Conservation (phyloP, 2,113 vertebrate species). For the Rana temporaria region DNA sequence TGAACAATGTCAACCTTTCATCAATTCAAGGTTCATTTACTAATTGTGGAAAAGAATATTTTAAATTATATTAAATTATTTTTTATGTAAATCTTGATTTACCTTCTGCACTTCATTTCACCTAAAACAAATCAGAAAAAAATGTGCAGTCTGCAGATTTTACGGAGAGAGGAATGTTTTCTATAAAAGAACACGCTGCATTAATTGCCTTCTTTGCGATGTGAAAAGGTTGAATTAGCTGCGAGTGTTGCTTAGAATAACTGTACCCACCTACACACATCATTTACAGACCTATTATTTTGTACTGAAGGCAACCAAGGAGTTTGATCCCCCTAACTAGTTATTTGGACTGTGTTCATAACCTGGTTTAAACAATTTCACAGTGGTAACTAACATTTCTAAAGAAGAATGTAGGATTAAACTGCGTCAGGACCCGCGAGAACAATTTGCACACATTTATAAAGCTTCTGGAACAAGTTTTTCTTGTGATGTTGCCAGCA, state of each 20-base stretch:
- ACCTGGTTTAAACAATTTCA: constrained; percentile 12
- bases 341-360: background rate
- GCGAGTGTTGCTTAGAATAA: background rate
- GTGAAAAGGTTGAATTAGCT: constrained; percentile 20
- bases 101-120: too few relatives aligned
- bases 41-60: too few relatives aligned
- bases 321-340: background rate
- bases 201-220: too few relatives aligned
- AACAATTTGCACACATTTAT: background rate
- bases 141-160: too few relatives aligned
- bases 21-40: too few relatives aligned
- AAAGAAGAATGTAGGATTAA: constrained; percentile 7
- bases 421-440: background rate
- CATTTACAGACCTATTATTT: constrained; percentile 12
- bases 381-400: background rate
- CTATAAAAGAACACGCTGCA: too few relatives aligned
- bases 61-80: too few relatives aligned
- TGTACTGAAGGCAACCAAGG: background rate
- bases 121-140: too few relatives aligned
- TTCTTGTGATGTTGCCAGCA: background rate
- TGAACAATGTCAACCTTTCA: too few relatives aligned
- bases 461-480: background rate
- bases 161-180: too few relatives aligned
- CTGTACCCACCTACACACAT: constrained; percentile 33
- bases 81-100: too few relatives aligned